Conservation (phyloP, 2,888 invertebrate species). For the Lymantria monacha region DNA sequence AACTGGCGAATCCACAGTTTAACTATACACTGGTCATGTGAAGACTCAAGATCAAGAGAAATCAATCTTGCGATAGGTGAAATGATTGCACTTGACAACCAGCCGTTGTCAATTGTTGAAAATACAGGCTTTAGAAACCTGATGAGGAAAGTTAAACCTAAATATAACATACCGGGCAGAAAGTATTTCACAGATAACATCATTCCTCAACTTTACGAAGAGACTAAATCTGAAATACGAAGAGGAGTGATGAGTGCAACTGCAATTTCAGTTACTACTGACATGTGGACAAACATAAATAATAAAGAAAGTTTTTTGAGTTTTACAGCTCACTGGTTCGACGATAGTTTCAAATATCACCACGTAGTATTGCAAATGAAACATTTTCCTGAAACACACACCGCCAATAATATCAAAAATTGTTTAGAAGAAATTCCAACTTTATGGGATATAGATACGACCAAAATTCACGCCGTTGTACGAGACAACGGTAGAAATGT, state of each 20-base stretch:
- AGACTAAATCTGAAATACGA: neutral
- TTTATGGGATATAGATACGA: neutral
- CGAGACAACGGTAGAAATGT: constrained; percentile 3
- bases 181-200: constrained; percentile 2
- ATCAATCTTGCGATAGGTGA: too few species aligned
- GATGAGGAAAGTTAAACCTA: neutral
- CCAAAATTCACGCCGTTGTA: constrained; percentile 9
- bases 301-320: too few species aligned
- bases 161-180: constrained; percentile 1
- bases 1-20: too few species aligned
- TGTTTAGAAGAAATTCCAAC: constrained; percentile 8
- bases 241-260: too few species aligned
- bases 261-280: too few species aligned
- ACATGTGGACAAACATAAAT: too few species aligned
- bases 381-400: constrained; percentile 8
- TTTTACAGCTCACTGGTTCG: too few species aligned
- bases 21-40: neutral
- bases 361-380: constrained; percentile 10
- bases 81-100: too few species aligned
- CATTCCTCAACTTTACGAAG: constrained; percentile 3
- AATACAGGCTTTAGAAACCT: neutral
- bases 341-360: neutral
- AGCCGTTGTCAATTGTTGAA: too few species aligned
- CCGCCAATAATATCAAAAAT: constrained; percentile 6
- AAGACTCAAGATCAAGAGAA: neutral